Base-by-base conservation (phyloP, 2,113 vertebrate genomes). In the Tachysurus vachellii region DNA sequence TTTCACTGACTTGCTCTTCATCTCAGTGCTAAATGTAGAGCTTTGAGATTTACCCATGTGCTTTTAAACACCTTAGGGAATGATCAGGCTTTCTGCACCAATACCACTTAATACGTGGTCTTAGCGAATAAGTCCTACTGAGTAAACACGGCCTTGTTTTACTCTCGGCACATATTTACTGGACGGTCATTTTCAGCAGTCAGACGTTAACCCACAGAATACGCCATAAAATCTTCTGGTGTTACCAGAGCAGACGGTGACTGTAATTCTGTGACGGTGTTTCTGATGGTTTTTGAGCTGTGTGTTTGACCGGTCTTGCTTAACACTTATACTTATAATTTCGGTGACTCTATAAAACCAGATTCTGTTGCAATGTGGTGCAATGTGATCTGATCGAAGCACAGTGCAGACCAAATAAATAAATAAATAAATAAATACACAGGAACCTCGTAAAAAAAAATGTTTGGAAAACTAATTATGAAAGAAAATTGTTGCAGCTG, bases 71-170 rank as follows among this genome's bases (percentile, higher is more conserved):
- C 31, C 56, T n/a, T 81, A 3, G 4, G 17, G 31, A 42, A 26
- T 61, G 79, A 81, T 61, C 28, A 57, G 28, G 54, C 28, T 44
- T 81, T 61, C 56, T 26, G 11, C 4, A 61, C 12, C 31, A 61
- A 61, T 26, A 44, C 57, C 6, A 17, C 26, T 16, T 79, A 79
- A 79, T 54, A 19, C 50, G 10, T 17, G 3, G 50, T 53, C 50
- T 61, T 42, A 23, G 53, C 8, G 8, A 31, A 56, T 8, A 80
- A 36, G n/a, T 19, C 54, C 19, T 11, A 21, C 28, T 12, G 54
- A 62, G 31, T 57, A 85, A 59, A 80, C 87, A 50, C 83, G 7
- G 87, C 61, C 50, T 76, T 70, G 16, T 56, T 79, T 79, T 79
- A 56, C 8, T 4, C n/a, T 31, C 1, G 7, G n/a, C 7, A 21